Evolutionary conservation across 2,888 invertebrate genomes (phyloP).

Genomic region (Luffia ferchaultella): DNA sequence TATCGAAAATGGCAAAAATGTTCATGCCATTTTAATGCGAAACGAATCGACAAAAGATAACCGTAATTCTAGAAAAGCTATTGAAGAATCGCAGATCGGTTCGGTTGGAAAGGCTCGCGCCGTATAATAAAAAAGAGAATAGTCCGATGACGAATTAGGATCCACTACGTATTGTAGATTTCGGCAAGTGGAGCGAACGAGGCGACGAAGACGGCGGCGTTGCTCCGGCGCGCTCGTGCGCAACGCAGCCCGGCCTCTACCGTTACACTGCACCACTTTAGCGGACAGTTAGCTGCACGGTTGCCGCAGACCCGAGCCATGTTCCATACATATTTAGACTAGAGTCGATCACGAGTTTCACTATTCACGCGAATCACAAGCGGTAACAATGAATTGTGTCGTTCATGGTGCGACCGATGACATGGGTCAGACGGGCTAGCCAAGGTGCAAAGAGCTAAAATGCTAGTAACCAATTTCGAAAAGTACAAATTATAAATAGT

Average conservation of each 20-base stretch:
- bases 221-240: constrained; percentile 29
- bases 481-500: no score
- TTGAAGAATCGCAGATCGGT: constrained; percentile 18
- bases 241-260: constrained; percentile 33
- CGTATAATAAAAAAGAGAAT: constrained; percentile 20
- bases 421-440: not conserved
- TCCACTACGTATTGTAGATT: constrained; percentile 33
- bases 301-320: constrained; percentile 5
- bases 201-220: constrained; percentile 13
- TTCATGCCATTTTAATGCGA: constrained; percentile 11
- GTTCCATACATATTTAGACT: constrained; percentile 7
- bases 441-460: no score
- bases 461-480: no score
- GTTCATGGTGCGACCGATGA: not conserved
- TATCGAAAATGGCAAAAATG: not conserved
- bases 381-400: not conserved
- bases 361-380: constrained; percentile 8
- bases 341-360: constrained; percentile 9
- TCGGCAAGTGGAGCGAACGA: constrained; percentile 15
- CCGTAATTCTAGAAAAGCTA: constrained; percentile 20
- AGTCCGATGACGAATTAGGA: constrained; percentile 31
- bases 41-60: constrained; percentile 19
- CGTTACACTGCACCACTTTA: constrained; percentile 48
- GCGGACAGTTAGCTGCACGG: constrained; percentile 29
- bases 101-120: constrained; percentile 20